Evolutionary conservation across 2,113 vertebrate species (phyloP).

Genomic region (Tamias sibiricus): DNA sequence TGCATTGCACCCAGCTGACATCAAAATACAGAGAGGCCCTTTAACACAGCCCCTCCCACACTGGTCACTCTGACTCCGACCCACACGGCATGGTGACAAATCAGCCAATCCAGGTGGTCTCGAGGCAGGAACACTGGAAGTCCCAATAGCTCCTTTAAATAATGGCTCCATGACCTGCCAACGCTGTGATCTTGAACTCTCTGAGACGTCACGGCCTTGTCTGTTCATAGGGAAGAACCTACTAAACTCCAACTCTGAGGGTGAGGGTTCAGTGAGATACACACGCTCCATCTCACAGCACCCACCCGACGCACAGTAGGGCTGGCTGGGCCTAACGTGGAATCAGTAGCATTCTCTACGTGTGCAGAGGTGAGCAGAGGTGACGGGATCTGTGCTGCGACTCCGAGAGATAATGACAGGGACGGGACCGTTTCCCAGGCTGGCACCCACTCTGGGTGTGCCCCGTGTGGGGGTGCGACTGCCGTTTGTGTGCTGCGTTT

Average conservation of each 20-base stretch:
- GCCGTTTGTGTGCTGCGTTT: background rate
- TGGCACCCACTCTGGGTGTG: fast-evolving
- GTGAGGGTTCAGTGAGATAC: background rate
- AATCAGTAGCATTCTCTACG: background rate
- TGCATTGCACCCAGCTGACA: background rate
- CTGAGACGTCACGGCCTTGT: background rate
- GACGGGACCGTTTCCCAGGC: background rate
- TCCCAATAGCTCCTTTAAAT: background rate
- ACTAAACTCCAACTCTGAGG: background rate
- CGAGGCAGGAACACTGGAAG: background rate
- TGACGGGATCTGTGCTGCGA: too few species aligned
- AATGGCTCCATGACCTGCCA: background rate
- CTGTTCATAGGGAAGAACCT: background rate
- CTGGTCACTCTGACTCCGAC: background rate
- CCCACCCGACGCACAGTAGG: background rate
- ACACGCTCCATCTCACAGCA: background rate
- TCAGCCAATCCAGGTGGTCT: background rate
- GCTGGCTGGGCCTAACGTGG: background rate
- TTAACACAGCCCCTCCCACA: background rate
- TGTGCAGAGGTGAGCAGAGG: too few species aligned
- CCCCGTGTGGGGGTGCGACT: too few species aligned
- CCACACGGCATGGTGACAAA: background rate
- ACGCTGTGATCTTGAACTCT: background rate
- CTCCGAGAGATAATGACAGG: fast-evolving
- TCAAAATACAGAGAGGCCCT: background rate